Conservation (phyloP, 2,888 invertebrate genomes). For the Drosophila stalkeri region DNA sequence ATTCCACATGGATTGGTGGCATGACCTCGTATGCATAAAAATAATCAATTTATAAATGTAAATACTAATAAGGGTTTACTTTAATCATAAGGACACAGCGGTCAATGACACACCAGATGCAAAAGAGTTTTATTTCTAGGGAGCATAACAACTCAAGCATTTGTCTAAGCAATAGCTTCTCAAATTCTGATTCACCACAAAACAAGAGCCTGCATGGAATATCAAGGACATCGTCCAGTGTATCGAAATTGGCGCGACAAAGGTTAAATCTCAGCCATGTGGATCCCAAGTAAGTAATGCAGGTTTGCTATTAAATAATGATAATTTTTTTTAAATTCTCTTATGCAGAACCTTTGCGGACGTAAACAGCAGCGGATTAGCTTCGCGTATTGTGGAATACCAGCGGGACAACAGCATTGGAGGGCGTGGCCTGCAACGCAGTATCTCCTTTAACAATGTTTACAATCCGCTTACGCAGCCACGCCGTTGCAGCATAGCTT, state of each 20-base stretch:
- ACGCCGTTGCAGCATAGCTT: slow-evolving; percentile 35
- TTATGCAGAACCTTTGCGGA: slow-evolving; percentile 85
- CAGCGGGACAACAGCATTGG: slow-evolving; percentile 83
- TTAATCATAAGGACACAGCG: slow-evolving; percentile 12
- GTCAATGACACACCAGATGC: slow-evolving; percentile 55
- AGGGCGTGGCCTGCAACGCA: slow-evolving; percentile 79
- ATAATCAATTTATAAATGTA: neutral
- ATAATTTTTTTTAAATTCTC: neutral
- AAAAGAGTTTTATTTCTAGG: slow-evolving; percentile 46
- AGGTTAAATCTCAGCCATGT: slow-evolving; percentile 71
- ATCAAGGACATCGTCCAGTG: slow-evolving; percentile 26
- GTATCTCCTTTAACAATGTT: slow-evolving; percentile 79
- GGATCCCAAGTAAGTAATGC: slow-evolving; percentile 79
- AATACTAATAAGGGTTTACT: neutral
- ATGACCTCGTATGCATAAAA: slow-evolving; percentile 62
- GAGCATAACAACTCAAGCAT: slow-evolving; percentile 60
- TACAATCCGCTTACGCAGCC: slow-evolving; percentile 85
- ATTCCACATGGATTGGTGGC: slow-evolving; percentile 82
- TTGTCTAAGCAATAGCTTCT: slow-evolving; percentile 20
- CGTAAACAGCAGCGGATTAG: slow-evolving; percentile 86
- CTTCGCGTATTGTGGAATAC: slow-evolving; percentile 86
- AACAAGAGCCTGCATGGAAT: slow-evolving; percentile 36
- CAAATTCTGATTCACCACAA: slow-evolving; percentile 21
- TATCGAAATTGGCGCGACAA: slow-evolving; percentile 52
- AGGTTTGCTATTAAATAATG: neutral